Evolutionary conservation across 1,140 invertebrate genomes (phyloP).

Genomic region (Helicoverpa zea): DNA sequence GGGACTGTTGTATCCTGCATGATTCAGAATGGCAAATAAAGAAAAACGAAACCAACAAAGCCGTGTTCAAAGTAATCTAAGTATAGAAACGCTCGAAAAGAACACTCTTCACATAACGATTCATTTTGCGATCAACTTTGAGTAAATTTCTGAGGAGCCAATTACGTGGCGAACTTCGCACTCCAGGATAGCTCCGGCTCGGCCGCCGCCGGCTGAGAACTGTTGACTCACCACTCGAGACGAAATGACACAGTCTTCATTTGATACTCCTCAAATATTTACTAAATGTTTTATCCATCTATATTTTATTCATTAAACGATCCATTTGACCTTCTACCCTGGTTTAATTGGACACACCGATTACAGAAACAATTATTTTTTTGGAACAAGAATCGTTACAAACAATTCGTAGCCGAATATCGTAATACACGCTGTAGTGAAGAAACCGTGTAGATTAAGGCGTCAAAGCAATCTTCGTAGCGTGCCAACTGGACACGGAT

Average conservation of each 20-base stretch:
- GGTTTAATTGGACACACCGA: slow-evolving; percentile 65
- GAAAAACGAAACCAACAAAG: slow-evolving; percentile 14
- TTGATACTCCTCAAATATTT: slow-evolving; percentile 49
- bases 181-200: slow-evolving; percentile 19
- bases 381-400: not conserved
- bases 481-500: slow-evolving; percentile 57
- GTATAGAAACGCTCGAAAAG: slow-evolving; percentile 11
- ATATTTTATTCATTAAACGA: slow-evolving; percentile 25
- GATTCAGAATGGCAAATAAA: slow-evolving; percentile 13
- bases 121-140: slow-evolving; percentile 40
- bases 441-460: slow-evolving; percentile 31
- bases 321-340: slow-evolving; percentile 64
- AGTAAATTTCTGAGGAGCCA: slow-evolving; percentile 44
- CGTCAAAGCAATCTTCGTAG: slow-evolving; percentile 30
- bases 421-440: slow-evolving; percentile 27
- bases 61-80: slow-evolving; percentile 22
- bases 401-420: not conserved
- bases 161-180: slow-evolving; percentile 48
- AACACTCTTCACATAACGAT: slow-evolving; percentile 33
- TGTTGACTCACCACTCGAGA: slow-evolving; percentile 51
- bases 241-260: slow-evolving; percentile 31
- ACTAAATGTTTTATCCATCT: slow-evolving; percentile 32
- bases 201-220: slow-evolving; percentile 20
- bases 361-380: slow-evolving; percentile 66
- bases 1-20: not conserved